These are phyloP conservation scores for Carassius carassius DNA, from an alignment of 2,113 vertebrate genomes.

Conservation along the genomic window DNA sequence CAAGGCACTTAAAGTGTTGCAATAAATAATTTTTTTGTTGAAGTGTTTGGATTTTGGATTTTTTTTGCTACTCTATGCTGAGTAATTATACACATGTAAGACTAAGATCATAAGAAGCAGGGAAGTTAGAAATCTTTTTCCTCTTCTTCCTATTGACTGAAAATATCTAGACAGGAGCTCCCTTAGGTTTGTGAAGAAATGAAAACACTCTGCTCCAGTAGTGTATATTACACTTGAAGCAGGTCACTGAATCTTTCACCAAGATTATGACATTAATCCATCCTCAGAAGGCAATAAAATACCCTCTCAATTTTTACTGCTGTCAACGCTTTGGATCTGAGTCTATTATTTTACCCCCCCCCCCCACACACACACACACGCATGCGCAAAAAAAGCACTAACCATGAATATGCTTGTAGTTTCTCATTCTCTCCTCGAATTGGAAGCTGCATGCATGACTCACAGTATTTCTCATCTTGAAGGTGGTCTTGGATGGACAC, in stretches of 20 bases:
- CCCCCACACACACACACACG: too few relatives aligned
- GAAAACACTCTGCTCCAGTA: background rate
- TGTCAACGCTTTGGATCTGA: constrained; percentile 35
- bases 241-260: constrained; percentile 30
- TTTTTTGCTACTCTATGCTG: background rate
- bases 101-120: background rate
- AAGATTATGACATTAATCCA: constrained; percentile 46
- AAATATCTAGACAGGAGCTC: constrained; percentile 3
- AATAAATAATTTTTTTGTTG: background rate
- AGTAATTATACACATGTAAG: background rate
- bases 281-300: constrained; percentile 32
- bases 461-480: constrained; percentile 57
- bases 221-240: constrained; percentile 33
- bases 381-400: constrained; percentile 13
- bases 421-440: constrained; percentile 39
- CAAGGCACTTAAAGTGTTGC: too few relatives aligned
- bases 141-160: constrained; percentile 3
- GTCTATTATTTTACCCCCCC: constrained; percentile 30
- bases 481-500: constrained; percentile 89
- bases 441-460: constrained; percentile 19
- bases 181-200: constrained; percentile 18
- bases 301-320: constrained; percentile 28
- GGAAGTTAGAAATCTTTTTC: background rate
- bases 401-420: constrained; percentile 37
- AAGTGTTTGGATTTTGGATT: constrained; percentile 3